Evolutionary conservation across 1,140 invertebrate species (phyloP).

Genomic region (Nylanderia fulva): DNA sequence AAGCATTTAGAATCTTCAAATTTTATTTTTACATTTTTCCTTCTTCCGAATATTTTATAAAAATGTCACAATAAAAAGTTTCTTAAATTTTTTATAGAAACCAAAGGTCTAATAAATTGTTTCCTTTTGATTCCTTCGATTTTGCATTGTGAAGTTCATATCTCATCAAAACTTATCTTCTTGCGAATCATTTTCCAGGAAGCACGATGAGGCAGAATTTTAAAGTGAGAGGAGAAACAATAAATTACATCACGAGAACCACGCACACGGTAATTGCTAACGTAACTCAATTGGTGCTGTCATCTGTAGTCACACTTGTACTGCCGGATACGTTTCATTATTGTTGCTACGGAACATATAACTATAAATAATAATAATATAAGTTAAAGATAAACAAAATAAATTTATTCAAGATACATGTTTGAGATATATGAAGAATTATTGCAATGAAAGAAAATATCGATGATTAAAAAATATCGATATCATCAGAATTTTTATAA

Average conservation of each 20-base stretch:
- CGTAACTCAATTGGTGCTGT: conserved; percentile 16
- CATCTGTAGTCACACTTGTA: neutral
- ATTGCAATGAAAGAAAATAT: neutral
- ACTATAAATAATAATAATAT: neutral
- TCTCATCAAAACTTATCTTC: conserved; percentile 47
- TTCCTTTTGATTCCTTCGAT: conserved; percentile 12
- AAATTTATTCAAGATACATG: neutral
- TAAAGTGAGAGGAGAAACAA: conserved; percentile 19
- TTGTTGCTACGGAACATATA: neutral
- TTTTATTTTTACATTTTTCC: neutral
- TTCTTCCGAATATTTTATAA: neutral
- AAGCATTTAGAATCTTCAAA: neutral
- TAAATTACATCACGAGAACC: conserved; percentile 30
- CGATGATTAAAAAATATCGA: too few species aligned
- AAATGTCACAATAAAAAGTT: neutral
- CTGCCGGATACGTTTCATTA: conserved; percentile 5
- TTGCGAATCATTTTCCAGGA: conserved; percentile 36
- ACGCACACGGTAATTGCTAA: conserved; percentile 16
- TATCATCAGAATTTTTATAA: too few species aligned
- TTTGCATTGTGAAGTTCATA: neutral
- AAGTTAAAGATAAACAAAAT: neutral
- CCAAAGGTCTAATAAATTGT: neutral
- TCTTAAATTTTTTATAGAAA: neutral
- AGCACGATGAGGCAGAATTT: conserved; percentile 9
- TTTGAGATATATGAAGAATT: neutral